A percentile compares a stretch with the other conserved stretches of the same genome.
phyloP scores from a whole-genome alignment of 2,888 invertebrate genomes.

The Aleiodes alternator region DNA sequence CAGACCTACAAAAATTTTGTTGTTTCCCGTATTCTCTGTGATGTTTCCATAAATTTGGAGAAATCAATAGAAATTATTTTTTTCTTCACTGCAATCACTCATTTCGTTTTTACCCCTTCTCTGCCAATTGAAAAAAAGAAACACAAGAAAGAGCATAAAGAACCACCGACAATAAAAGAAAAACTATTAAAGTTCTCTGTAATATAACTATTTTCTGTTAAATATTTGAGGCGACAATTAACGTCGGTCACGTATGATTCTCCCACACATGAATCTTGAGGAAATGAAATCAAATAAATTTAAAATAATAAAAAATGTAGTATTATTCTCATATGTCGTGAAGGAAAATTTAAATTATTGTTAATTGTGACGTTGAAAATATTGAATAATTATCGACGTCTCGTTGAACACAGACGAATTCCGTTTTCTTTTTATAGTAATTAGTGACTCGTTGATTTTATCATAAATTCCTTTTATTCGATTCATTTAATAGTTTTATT shows the following conservation, averaged over 20 bases:
- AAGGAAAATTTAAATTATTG: slow-evolving; percentile 36
- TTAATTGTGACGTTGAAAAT: neutral
- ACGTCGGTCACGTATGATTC: slow-evolving; percentile 13
- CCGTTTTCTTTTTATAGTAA: neutral
- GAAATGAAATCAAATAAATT: slow-evolving; percentile 3
- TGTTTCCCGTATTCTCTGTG: no score
- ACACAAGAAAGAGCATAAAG: neutral
- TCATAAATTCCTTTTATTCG: neutral
- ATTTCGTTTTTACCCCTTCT: no score
- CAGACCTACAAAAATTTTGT: no score
- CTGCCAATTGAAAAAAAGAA: neutral
- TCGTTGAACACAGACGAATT: no score
- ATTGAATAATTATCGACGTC: slow-evolving; percentile 1
- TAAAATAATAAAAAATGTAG: slow-evolving; percentile 34
- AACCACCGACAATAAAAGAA: slow-evolving; percentile 53
- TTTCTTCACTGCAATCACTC: no score
- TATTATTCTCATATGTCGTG: slow-evolving; percentile 49
- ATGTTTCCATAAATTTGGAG: no score
- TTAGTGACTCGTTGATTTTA: slow-evolving; percentile 7
- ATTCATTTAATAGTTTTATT: neutral
- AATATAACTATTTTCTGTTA: slow-evolving; percentile 51
- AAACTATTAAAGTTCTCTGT: slow-evolving; percentile 49
- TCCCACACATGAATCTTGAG: neutral
- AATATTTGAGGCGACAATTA: slow-evolving; percentile 45
- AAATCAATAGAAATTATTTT: no score